Evolutionary conservation across 2,797 vertebrate genomes (phyloP).

Genomic region (Labroides dimidiatus): DNA sequence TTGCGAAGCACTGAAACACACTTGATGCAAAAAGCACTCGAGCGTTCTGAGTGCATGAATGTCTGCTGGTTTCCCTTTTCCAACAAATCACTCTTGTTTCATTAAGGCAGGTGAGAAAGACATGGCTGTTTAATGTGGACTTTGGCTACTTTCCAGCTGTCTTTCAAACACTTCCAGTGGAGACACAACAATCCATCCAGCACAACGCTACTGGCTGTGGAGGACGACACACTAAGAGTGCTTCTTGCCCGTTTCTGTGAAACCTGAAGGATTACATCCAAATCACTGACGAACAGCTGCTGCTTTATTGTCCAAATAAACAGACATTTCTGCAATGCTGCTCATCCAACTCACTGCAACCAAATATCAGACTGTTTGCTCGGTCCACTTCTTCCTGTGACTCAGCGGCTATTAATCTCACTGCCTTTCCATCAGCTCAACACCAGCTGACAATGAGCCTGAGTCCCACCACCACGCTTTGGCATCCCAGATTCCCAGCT

Average conservation of each 20-base stretch:
- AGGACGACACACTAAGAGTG: not conserved
- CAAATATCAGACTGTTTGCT: constrained; percentile 18
- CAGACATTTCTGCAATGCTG: constrained; percentile 6
- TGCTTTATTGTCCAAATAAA: constrained; percentile 34
- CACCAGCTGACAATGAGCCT: constrained; percentile 63
- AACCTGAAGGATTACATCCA: constrained; percentile 3
- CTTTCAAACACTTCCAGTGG: not conserved
- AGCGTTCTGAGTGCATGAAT: not conserved
- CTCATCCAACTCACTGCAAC: constrained; percentile 29
- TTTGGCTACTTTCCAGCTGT: not conserved
- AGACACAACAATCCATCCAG: constrained; percentile 9
- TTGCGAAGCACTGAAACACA: constrained; percentile 28
- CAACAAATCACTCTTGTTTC: constrained; percentile 1
- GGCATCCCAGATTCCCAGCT: constrained; percentile 71
- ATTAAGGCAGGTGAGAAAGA: not conserved
- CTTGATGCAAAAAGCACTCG: constrained; percentile 14
- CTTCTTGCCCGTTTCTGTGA: not conserved
- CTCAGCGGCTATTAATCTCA: constrained; percentile 47
- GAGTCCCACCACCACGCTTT: constrained; percentile 46
- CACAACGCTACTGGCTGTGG: not conserved
- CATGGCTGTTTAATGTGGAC: not conserved
- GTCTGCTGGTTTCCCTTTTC: not conserved
- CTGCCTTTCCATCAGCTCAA: constrained; percentile 49
- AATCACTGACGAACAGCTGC: constrained; percentile 47
- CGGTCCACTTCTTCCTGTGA: constrained; percentile 29